Evolutionary conservation across 1,140 invertebrate species (phyloP), one percentile per base, ranked within the genome.

Genomic region (Lethrus apterus): DNA sequence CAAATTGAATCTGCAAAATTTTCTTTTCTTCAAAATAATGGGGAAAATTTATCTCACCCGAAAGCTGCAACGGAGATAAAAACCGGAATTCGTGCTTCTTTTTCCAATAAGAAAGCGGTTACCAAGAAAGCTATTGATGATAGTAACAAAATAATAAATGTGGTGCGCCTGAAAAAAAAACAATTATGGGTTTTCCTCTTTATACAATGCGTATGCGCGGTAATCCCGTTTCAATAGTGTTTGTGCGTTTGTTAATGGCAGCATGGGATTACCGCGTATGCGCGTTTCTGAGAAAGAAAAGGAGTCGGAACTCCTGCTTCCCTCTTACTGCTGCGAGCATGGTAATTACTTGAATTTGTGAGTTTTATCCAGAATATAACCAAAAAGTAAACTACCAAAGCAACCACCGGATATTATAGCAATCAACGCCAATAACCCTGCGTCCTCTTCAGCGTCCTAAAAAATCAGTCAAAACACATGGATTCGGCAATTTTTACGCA

Each of bases 301-400:
- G n/a, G n/a, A n/a, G n/a, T n/a, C n/a, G n/a, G n/a, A n/a, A n/a
- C n/a, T n/a, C n/a, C n/a, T n/a, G n/a, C n/a, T n/a, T n/a, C n/a
- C n/a, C n/a, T n/a, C n/a, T n/a, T n/a, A n/a, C n/a, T n/a, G n/a
- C n/a, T n/a, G n/a, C n/a, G n/a, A n/a, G n/a, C n/a, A n/a, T n/a
- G n/a, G n/a, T 13, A 54, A 42, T 51, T 50, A 62, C 59, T 59
- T 59, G 32, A 62, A 62, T 18, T 50, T 29, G 32, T 62, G 57
- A 2, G 57, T 59, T 44, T 57, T 59, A 43, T 62, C 59, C 21
- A 62, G 44, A 26, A 60, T 48, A n/a, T 48, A 52, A 9, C 59
- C 59, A 48, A 59, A 56, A 31, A 60, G 15, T n/a, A 62, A 26
- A 31, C 57, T 59, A 11, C 59, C 57, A 3, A 58, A 46, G 48